Evolutionary conservation across 1,140 invertebrate species (phyloP), one percentile per base, ranked within the genome.

Genomic region (Pollicipes pollicipes): DNA sequence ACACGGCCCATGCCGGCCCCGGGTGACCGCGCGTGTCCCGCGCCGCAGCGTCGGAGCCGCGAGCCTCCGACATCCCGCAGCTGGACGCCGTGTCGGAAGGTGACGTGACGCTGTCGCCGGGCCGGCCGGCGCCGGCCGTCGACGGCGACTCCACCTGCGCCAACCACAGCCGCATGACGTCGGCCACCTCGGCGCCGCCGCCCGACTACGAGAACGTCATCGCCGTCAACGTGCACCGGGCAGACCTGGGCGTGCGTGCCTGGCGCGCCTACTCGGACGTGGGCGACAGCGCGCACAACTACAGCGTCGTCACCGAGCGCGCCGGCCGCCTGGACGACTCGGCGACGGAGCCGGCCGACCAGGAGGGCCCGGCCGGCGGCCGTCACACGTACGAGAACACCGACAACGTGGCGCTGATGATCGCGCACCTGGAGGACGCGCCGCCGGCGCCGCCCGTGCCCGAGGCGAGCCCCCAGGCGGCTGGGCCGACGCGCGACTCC

Each of bases 161-260:
- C 21, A 58, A 58, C 45, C 45, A 58, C 45, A 58, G 45, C 21
- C 6, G 45, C 2, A 24, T 58, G 10, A 58, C 45, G 10, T 58
- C 45, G 17, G 71, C 70, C 27, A 71, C 70, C 28, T 73, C 69
- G 31, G 72, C 71, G 30, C 64, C 70, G 10, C 70, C 85, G 37
- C 85, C 87, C 75, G 86, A 87, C 76, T 87, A 87, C 74, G 86
- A 87, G 77, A 87, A 87, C 77, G 82, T 87, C 69, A 86, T 85
- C 76, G 83, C 85, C 10, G 78, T 87, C 1, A 86, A 86, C 73
- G 83, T 87, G 30, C 85, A 85, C 3, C 78, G 85, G 72, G 85
- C 85, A 74, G 83, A 84, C n/a, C 85, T 84, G 84, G 86, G 85
- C 3, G 80, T 87, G 66, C 79, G 85, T n/a, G 86, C 85, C 30